Base-by-base conservation (phyloP, 2,113 vertebrate species). In the Ammodytes dubius region DNA sequence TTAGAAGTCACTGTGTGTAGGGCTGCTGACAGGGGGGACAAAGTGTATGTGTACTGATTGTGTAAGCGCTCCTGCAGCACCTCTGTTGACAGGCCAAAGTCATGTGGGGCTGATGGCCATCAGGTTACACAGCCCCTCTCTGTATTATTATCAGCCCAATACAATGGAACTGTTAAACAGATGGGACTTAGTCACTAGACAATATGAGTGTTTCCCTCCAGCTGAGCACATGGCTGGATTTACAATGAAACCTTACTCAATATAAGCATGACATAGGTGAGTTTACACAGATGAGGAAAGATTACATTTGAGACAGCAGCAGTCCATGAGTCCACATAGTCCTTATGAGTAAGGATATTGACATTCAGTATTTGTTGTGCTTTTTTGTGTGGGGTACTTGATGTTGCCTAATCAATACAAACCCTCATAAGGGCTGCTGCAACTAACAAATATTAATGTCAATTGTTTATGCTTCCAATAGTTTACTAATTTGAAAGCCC, bases 61-160 rank as follows among this genome's bases (percentile, higher is more conserved):
- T 82, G 79, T 77, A 89, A 90, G 78, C 49, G 56, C 50, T 63
- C 42, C 73, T 47, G 45, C 70, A 67, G 79, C 54, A 59, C 42
- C 14, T 84, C 56, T 91, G 69, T 91, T 87, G 78, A 89, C 85
- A 82, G 83, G 88, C 88, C 87, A 88, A 93, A 91, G 83, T 82
- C 3, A 39, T 60, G 19, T 80, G 68, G 85, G 74, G 91, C 75
- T 63, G 73, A 90, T 77, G 87, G 50, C 84, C 87, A 68, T 60
- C 54, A 58, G 89, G 88, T 85, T 76, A 65, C 64, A 37, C 61
- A 54, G 43, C 19, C 12, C 47, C 35, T 40, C 40, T 49, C 0
- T 53, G 13, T 43, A 72, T 74, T 1, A 46, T 43, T n/a, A 35
- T 35, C 4, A 2, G 52, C 54, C 52, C 1, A n/a, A 40, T 60